phyloP scores from a whole-genome alignment of 2,113 vertebrate genomes.

The Buteo buteo region DNA sequence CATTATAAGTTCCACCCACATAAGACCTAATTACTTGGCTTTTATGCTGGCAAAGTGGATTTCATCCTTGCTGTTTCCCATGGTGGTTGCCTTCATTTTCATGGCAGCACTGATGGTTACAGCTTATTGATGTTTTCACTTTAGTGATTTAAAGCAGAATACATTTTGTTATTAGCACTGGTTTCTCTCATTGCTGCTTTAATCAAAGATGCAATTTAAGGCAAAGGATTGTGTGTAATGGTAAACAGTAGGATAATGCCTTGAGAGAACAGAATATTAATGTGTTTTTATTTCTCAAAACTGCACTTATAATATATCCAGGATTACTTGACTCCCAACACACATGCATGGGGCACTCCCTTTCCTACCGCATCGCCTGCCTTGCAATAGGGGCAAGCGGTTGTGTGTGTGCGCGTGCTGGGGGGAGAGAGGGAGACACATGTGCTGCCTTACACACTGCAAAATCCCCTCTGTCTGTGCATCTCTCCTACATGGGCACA shows the following conservation, averaged over 20 bases:
- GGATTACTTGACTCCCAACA: slow-evolving; percentile 14
- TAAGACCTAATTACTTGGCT: slow-evolving; percentile 64
- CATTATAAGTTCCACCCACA: slow-evolving; percentile 63
- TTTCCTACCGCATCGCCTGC: not conserved
- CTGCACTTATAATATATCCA: slow-evolving; percentile 8
- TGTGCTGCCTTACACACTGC: not conserved
- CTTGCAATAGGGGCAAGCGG: not conserved
- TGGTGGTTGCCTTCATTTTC: slow-evolving; percentile 64
- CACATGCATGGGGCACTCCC: not conserved
- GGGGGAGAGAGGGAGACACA: not conserved
- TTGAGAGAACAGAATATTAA: slow-evolving; percentile 67
- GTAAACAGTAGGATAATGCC: slow-evolving; percentile 63
- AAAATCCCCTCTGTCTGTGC: not conserved
- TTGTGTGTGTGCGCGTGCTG: not conserved
- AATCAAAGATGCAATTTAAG: slow-evolving; percentile 65
- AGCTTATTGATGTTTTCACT: slow-evolving; percentile 66
- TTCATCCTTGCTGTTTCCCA: slow-evolving; percentile 65
- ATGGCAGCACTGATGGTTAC: slow-evolving; percentile 59
- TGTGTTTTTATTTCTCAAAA: slow-evolving; percentile 63
- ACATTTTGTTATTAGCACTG: slow-evolving; percentile 61
- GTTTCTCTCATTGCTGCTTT: slow-evolving; percentile 62
- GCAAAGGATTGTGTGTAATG: slow-evolving; percentile 53
- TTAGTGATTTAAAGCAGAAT: slow-evolving; percentile 69
- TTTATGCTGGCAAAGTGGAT: slow-evolving; percentile 66
- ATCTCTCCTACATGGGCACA: not conserved